Evolutionary conservation across 2,888 invertebrate species (phyloP), one percentile per base, ranked within the genome.

Genomic region (Tineola bisselliella): DNA sequence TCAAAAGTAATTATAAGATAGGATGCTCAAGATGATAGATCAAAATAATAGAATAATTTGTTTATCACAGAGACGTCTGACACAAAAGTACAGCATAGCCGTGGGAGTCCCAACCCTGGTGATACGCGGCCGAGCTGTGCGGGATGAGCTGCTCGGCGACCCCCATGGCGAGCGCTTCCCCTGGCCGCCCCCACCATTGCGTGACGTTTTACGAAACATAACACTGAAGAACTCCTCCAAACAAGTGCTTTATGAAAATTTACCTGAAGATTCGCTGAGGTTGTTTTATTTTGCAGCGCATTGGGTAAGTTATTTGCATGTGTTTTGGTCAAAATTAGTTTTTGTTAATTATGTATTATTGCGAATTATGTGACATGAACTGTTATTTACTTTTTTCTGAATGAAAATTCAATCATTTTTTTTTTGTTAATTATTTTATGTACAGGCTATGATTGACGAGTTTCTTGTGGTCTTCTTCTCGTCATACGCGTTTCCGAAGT

Each of bases 221-320:
- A 76, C 75, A 90, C 1, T 71, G 89, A 44, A 76, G 88, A 57
- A 89, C 88, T 13, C 88, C 89, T 63, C 70, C 73, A 72, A 89
- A 76, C 77, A 79, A 79, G 87, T 80, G 69, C 72, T 86, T 17
- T 91, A 90, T 69, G 88, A 88, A 17, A 89, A 91, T 63, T 74
- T 92, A 17, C 89, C 91, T 0, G 87, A 87, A 67, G 90, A 90
- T 66, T 77, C 80, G 0, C 88, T 93, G 61, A 91, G 91, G 69
- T 94, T 93, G 44, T 90, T 95, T 69, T 95, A 95, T 74, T 96
- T 96, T 77, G 94, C 94, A 62, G 96, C 96, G 17, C 93, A 95
- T 76, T 96, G 96, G 96, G 95, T 95, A 80, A 87, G 89, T 76
- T 18, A 17, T 56, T n/a, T 12, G 44, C 3, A 44, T 44, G 8